A percentile compares a stretch with the other conserved stretches of the same genome.
phyloP scores from a whole-genome alignment of 2,888 invertebrate species.

The Xestia ashworthii region DNA sequence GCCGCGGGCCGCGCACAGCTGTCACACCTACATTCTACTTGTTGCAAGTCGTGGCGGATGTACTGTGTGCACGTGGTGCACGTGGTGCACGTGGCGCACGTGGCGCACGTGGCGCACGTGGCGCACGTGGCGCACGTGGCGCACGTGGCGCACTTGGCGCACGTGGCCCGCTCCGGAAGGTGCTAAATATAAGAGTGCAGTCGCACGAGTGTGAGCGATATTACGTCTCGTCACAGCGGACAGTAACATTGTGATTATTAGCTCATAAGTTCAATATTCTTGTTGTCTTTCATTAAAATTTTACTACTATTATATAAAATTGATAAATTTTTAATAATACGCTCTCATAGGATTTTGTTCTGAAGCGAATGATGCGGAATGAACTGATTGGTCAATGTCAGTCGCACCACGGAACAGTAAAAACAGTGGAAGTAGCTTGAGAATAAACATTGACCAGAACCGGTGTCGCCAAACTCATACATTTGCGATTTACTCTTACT shows the following conservation, averaged over 20 bases:
- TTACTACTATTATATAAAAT: conserved; percentile 52
- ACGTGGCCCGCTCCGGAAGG: conserved; percentile 55
- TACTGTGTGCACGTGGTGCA: too few relatives aligned
- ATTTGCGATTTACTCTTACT: too few relatives aligned
- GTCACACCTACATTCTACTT: not conserved
- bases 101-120: too few relatives aligned
- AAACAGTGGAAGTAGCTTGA: too few relatives aligned
- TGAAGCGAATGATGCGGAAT: not conserved
- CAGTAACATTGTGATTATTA: conserved; percentile 59
- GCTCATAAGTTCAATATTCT: conserved; percentile 63
- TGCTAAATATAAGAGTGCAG: conserved; percentile 74
- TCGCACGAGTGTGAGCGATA: conserved; percentile 29
- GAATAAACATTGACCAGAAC: too few relatives aligned
- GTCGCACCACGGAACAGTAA: too few relatives aligned
- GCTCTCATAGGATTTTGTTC: conserved; percentile 21
- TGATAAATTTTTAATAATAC: conserved; percentile 33
- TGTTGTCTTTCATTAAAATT: conserved; percentile 62
- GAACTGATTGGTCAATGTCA: conserved; percentile 10
- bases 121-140: too few relatives aligned
- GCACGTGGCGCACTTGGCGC: too few relatives aligned
- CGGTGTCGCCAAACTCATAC: too few relatives aligned
- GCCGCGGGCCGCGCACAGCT: conserved; percentile 26
- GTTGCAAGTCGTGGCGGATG: too few relatives aligned
- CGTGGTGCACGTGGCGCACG: too few relatives aligned
- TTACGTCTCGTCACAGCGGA: conserved; percentile 17